Percentiles rank a stretch among this genome's conserved stretches.
Evolutionary conservation across 2,797 vertebrate species (phyloP).

Genomic region (Rhynchotus rufescens): DNA sequence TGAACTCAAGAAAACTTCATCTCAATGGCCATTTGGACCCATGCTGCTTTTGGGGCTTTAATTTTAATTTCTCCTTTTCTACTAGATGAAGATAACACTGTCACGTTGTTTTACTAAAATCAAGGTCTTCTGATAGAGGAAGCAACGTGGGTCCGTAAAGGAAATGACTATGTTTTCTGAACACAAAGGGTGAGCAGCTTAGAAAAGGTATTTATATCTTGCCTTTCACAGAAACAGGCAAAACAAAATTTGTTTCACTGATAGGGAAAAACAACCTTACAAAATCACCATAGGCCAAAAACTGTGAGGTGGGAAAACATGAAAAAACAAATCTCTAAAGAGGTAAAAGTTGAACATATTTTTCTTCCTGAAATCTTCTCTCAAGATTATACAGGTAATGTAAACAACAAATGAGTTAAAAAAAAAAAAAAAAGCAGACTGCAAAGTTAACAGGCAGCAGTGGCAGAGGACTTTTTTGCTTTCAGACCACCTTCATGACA

Average conservation of each 20-base stretch:
- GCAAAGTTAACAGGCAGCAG: background rate
- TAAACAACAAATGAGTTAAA: background rate
- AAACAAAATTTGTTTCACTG: background rate
- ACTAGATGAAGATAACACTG: background rate
- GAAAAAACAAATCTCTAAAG: background rate
- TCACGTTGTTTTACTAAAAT: background rate
- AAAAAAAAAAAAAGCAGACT: background rate
- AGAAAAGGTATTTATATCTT: background rate
- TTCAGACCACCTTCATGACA: background rate
- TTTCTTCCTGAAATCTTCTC: background rate
- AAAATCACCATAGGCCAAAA: background rate
- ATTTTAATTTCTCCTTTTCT: slow-evolving; percentile 2
- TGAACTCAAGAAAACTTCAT: background rate
- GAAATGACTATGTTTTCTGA: background rate
- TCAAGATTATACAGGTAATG: background rate
- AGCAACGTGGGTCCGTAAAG: background rate
- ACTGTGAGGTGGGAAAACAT: background rate
- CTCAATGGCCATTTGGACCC: background rate
- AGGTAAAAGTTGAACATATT: background rate
- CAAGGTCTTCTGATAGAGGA: background rate
- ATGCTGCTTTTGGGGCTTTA: background rate
- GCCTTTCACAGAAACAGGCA: background rate
- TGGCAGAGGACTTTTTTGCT: background rate
- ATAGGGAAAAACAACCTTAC: background rate
- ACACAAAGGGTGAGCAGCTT: background rate